Evolutionary conservation across 2,113 vertebrate genomes (phyloP).

Genomic region (Raja brachyura): DNA sequence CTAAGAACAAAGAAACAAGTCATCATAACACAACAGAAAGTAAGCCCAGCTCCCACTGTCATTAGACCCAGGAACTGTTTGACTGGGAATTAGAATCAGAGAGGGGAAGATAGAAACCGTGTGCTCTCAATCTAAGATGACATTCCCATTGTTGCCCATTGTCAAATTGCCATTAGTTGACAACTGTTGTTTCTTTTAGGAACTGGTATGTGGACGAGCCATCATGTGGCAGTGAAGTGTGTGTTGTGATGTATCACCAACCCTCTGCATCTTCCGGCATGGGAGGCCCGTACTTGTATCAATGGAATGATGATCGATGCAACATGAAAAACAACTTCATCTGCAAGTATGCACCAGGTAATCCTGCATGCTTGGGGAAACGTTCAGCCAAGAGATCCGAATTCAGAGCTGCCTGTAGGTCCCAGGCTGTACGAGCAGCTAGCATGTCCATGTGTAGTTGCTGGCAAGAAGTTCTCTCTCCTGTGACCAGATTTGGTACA

Average conservation of each 20-base stretch:
- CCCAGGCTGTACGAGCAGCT: neutral
- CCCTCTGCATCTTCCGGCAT: constrained; percentile 61
- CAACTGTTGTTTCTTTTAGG: constrained; percentile 53
- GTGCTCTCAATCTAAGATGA: neutral
- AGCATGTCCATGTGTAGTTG: neutral
- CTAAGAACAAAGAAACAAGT: neutral
- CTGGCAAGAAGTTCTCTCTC: neutral
- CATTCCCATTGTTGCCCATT: neutral
- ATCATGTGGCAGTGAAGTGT: constrained; percentile 80
- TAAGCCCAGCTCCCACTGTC: neutral
- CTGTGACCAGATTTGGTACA: neutral
- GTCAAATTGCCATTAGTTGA: neutral
- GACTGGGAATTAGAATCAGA: neutral
- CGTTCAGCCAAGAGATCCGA: neutral
- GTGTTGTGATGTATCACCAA: constrained; percentile 82
- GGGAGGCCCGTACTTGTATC: constrained; percentile 72
- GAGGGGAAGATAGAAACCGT: too few relatives aligned
- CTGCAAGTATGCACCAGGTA: constrained; percentile 86
- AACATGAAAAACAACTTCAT: constrained; percentile 90
- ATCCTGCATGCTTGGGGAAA: constrained; percentile 34
- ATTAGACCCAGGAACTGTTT: neutral
- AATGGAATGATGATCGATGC: constrained; percentile 87
- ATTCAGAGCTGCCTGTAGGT: neutral
- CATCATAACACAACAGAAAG: neutral
- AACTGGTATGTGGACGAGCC: constrained; percentile 90